phyloP scores from a whole-genome alignment of 53 echinoderm and acorn worm species.

The Patiria pectinifera region DNA sequence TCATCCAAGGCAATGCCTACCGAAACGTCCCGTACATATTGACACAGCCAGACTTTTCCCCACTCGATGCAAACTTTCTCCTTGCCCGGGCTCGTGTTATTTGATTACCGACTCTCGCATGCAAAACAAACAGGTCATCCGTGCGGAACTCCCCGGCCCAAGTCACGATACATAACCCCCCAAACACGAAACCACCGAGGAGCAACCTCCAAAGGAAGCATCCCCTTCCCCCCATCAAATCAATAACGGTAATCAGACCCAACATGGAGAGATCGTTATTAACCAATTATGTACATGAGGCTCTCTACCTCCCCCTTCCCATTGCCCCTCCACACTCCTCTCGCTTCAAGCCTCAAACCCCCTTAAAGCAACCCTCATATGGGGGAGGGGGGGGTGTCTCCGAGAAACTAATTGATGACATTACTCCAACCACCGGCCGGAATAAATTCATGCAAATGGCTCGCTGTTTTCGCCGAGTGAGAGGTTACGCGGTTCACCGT shows the following conservation, averaged over 20 bases:
- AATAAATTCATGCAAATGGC: conserved; percentile 39
- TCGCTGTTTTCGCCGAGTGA: not conserved
- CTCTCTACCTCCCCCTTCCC: not conserved
- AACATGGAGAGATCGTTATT: conserved; percentile 40
- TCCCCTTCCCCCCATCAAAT: not conserved
- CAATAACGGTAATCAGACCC: conserved; percentile 32
- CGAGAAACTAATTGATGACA: conserved; percentile 26
- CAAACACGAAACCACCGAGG: not conserved
- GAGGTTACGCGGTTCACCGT: not conserved
- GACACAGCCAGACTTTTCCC: not conserved
- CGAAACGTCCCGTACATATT: not conserved
- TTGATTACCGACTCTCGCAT: conserved; percentile 7
- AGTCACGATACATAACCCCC: not conserved
- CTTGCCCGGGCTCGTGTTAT: not conserved
- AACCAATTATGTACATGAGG: conserved; percentile 34
- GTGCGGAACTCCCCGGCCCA: not conserved
- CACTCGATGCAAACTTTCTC: not conserved
- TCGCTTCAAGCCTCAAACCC: not conserved
- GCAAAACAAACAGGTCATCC: conserved; percentile 18
- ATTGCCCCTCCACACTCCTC: not conserved
- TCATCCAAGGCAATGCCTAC: not conserved
- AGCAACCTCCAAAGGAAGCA: not conserved
- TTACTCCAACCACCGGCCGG: not conserved
- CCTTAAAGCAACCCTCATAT: conserved; percentile 25
- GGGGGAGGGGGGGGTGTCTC: not conserved